These are phyloP conservation scores for Ramazzottius varieornatus DNA, from an alignment of 2,888 invertebrate species.

Conservation along the genomic window DNA sequence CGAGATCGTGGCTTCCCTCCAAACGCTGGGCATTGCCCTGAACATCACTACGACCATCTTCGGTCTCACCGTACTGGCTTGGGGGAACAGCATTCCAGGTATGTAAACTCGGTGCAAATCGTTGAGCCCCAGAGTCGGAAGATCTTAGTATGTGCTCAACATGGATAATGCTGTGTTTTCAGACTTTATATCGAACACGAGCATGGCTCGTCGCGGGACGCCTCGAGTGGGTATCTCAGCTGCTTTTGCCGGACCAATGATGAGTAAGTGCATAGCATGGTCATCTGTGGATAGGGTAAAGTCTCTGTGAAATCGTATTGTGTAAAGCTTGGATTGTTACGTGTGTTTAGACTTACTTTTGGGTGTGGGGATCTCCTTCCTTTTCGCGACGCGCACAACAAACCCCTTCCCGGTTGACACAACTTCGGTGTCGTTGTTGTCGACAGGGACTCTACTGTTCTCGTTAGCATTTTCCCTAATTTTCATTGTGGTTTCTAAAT, in stretches of 20 bases:
- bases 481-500: not conserved
- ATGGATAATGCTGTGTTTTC: slow-evolving; percentile 51
- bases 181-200: not conserved
- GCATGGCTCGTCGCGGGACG: not conserved
- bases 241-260: not conserved
- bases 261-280: not conserved
- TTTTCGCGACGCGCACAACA: not conserved
- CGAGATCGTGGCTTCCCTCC: slow-evolving; percentile 31
- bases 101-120: slow-evolving; percentile 84
- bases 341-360: not conserved
- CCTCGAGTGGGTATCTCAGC: not conserved
- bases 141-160: slow-evolving; percentile 90
- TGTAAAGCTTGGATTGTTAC: not conserved
- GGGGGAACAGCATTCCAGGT: slow-evolving; percentile 27
- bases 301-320: not conserved
- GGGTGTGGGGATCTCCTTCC: not conserved
- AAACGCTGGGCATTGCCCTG: slow-evolving; percentile 9
- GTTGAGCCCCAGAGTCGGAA: slow-evolving; percentile 84
- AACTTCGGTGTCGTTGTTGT: not conserved
- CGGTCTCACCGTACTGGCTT: not conserved
- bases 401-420: not conserved
- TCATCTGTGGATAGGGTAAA: too few species aligned
- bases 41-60: not conserved
- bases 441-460: not conserved
- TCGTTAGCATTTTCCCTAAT: not conserved